Conservation (phyloP, 2,888 invertebrate genomes). For the Penaeus monodon region DNA sequence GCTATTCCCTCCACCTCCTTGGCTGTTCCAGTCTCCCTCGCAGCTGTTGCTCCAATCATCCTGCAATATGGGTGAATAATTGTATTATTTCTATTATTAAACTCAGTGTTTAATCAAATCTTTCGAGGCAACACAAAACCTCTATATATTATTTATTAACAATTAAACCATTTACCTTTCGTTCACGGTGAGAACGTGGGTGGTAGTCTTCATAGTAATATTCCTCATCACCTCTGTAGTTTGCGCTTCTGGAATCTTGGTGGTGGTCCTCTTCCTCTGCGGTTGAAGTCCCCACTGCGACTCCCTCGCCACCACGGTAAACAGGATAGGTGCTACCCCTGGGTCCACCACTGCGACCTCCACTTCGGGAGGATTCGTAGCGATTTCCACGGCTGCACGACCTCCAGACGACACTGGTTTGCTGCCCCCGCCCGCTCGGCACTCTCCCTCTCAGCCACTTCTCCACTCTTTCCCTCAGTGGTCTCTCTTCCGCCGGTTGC, state of each 20-base stretch:
- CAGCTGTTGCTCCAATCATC: slow-evolving; percentile 53
- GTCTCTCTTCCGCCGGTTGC: slow-evolving; percentile 59
- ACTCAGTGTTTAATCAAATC: too few relatives aligned
- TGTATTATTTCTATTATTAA: too few relatives aligned
- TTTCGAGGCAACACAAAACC: background rate
- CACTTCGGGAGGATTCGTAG: slow-evolving; percentile 42
- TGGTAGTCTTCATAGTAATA: slow-evolving; percentile 52
- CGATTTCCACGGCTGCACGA: slow-evolving; percentile 39
- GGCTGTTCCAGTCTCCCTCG: slow-evolving; percentile 40
- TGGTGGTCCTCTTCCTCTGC: slow-evolving; percentile 53
- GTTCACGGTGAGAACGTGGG: slow-evolving; percentile 46
- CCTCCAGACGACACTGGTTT: slow-evolving; percentile 38
- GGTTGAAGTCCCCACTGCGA: slow-evolving; percentile 35
- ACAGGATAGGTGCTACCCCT: slow-evolving; percentile 47
- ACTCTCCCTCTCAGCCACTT: slow-evolving; percentile 34
- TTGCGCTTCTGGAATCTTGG: slow-evolving; percentile 51
- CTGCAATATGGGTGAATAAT: slow-evolving; percentile 7
- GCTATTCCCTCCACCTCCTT: background rate
- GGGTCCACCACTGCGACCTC: slow-evolving; percentile 41
- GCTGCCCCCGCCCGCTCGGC: slow-evolving; percentile 58
- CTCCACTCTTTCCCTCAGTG: slow-evolving; percentile 42
- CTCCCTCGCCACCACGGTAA: slow-evolving; percentile 56
- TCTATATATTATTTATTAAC: background rate
- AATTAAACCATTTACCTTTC: slow-evolving; percentile 25
- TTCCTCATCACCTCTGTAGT: slow-evolving; percentile 50